Percentiles rank a stretch among this genome's conserved stretches.
Conservation (phyloP, 2,797 vertebrate genomes). For the Cynodonichthys magdalenae region DNA sequence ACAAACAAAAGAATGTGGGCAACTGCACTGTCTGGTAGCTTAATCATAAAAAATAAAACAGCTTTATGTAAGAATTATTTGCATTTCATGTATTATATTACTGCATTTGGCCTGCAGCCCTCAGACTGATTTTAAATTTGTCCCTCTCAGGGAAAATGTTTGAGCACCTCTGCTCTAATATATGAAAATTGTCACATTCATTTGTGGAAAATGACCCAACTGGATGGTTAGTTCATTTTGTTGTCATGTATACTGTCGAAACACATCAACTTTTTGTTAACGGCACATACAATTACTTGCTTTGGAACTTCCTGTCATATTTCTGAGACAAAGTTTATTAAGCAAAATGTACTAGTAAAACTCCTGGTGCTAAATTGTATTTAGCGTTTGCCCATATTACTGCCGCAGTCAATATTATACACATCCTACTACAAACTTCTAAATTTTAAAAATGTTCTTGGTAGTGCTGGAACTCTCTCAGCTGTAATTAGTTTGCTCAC, state of each 20-base stretch:
- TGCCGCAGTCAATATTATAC: too few species aligned
- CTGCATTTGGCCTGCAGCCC: too few species aligned
- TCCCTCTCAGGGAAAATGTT: too few species aligned
- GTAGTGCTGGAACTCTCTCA: background rate
- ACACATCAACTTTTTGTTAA: background rate
- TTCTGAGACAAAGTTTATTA: background rate
- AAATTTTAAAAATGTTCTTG: background rate
- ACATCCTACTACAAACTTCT: background rate
- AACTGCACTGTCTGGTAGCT: too few species aligned
- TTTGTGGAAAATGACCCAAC: background rate
- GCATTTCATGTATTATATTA: too few species aligned
- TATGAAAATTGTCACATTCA: background rate
- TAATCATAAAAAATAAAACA: too few species aligned
- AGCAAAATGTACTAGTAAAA: background rate
- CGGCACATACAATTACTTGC: background rate
- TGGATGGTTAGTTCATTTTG: background rate
- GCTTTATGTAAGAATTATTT: too few species aligned
- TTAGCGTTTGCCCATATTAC: background rate
- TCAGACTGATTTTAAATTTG: too few species aligned
- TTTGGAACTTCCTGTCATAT: background rate
- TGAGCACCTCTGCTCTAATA: too few species aligned
- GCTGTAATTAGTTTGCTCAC: background rate
- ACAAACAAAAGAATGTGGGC: too few species aligned
- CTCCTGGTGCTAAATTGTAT: background rate
- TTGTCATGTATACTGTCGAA: background rate